Evolutionary conservation across 2,888 invertebrate genomes (phyloP).

Genomic region (Idaea biselata): DNA sequence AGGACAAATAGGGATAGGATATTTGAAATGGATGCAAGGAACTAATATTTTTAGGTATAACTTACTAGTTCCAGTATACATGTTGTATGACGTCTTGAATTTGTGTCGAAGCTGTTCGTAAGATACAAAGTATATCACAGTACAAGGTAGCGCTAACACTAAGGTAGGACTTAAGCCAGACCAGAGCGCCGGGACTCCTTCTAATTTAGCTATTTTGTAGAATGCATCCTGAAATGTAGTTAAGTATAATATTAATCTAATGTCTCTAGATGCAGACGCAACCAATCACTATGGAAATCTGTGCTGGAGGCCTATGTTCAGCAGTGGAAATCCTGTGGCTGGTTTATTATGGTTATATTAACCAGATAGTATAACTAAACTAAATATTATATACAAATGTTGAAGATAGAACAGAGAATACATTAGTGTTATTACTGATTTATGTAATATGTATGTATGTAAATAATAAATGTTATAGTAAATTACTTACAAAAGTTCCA

Average conservation of each 20-base stretch:
- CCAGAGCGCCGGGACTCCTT: constrained; percentile 96
- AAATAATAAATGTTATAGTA: background rate
- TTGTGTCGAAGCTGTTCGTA: constrained; percentile 93
- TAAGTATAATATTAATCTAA: background rate
- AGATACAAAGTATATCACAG: constrained; percentile 97
- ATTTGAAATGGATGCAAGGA: background rate
- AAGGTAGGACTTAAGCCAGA: constrained; percentile 98
- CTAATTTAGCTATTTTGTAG: constrained; percentile 92
- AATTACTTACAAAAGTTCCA: constrained; percentile 84
- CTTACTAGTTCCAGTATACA: constrained; percentile 56
- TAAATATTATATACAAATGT: too few species aligned
- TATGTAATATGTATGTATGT: too few species aligned
- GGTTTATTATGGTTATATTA: too few species aligned
- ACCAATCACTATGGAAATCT: too few species aligned
- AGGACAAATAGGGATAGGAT: too few species aligned
- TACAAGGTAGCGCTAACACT: constrained; percentile 96
- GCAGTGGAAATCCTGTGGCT: too few species aligned
- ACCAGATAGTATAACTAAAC: too few species aligned
- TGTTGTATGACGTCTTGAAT: constrained; percentile 81
- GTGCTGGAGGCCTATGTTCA: too few species aligned
- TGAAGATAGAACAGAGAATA: too few species aligned
- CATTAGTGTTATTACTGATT: too few species aligned
- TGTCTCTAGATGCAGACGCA: too few species aligned
- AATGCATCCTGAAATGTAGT: constrained; percentile 93
- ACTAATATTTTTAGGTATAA: constrained; percentile 11